Conservation (phyloP, 92 coral and sea anemone species). For the Siderastrea siderea region DNA sequence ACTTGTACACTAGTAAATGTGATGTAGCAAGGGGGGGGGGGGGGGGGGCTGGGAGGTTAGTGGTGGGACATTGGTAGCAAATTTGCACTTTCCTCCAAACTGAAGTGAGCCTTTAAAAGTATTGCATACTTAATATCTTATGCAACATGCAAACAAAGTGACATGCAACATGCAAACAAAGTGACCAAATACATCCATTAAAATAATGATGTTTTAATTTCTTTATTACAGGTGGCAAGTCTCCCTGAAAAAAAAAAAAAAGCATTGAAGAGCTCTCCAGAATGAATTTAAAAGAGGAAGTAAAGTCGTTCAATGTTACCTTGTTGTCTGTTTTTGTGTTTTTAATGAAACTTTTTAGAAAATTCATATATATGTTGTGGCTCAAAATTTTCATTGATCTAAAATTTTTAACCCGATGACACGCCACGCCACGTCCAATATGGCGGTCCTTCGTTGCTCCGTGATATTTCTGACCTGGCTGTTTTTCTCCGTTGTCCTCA, state of each 20-base stretch:
- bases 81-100: constrained; percentile 32
- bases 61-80: constrained; percentile 8
- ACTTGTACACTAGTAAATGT: no score
- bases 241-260: constrained; percentile 12
- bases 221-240: constrained; percentile 33
- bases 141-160: background rate
- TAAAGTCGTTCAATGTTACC: background rate
- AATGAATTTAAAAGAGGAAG: background rate
- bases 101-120: constrained; percentile 30
- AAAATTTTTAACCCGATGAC: no score
- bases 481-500: no score
- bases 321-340: constrained; percentile 7
- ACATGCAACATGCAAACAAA: constrained; percentile 26
- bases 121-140: background rate
- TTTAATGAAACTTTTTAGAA: background rate
- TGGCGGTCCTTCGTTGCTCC: no score
- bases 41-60: constrained; percentile 19
- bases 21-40: constrained; percentile 5
- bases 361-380: background rate
- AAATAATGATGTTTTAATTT: constrained; percentile 21
- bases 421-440: no score
- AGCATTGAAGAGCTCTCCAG: background rate
- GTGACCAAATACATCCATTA: constrained; percentile 26
- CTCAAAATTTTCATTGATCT: background rate
- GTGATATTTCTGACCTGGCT: no score